Base-by-base conservation (phyloP, 2,888 invertebrate genomes). In the Drosophila robusta region DNA sequence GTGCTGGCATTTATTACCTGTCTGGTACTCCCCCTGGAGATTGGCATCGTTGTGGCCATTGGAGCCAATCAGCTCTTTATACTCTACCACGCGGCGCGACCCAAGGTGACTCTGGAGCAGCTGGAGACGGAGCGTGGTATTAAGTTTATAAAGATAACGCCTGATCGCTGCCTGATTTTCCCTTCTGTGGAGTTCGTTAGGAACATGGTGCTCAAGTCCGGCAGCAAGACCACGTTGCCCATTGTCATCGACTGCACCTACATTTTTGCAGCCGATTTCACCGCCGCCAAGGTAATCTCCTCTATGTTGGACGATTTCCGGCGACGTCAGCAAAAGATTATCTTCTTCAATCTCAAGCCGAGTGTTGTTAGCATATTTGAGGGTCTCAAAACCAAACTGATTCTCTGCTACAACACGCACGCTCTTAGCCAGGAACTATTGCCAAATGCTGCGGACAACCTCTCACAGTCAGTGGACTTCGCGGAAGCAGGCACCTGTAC, bases 101-200 rank as follows among this genome's bases (percentile, higher is more conserved):
- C 97, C 34, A 96, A 97, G 92, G 95, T 98, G 74, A 94, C 95
- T n/a, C 95, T 97, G 26, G 96, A 97, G 91, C 94, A 95, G 90
- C 93, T 96, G 50, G 94, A 94, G 81, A 93, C 96, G 94, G 93
- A 93, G 69, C 93, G 93, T 42, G 96, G 96, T 60, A 94, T 94
- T 38, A 95, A 96, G 86, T 97, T 96, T 92, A 93, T 97, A 49
- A 95, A 96, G 94, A 93, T 97, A 71, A 97, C 96, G 32, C 97
- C 97, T 8, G 97, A 97, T 92, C 95, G 97, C 73, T 97, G 97
- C 90, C 93, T 98, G 44, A 97, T 97, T 91, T 98, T 97, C 93
- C 97, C 97, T n/a, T 97, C 97, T 0, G 96, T 97, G 67, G 97
- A 97, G 92, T 97, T 97, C 93, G 96, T 98, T 68, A 94, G 96